Percentiles rank a stretch among this genome's conserved stretches.
Conservation (phyloP, 2,888 invertebrate species). For the Lepas anatifera region DNA sequence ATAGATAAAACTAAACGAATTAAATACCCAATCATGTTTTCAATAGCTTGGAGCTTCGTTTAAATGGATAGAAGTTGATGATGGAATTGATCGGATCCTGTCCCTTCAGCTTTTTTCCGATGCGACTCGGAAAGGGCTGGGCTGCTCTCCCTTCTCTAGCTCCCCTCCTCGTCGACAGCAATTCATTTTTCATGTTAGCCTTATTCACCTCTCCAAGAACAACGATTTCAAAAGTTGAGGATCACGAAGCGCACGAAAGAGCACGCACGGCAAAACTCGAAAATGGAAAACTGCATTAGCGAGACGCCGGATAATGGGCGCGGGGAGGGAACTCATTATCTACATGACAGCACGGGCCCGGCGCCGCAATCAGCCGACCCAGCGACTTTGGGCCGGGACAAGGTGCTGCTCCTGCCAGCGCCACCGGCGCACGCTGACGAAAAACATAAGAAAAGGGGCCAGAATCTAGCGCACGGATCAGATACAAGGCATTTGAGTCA, state of each 20-base stretch:
- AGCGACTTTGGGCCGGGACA: no score
- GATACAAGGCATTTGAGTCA: no score
- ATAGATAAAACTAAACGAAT: no score
- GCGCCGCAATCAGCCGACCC: no score
- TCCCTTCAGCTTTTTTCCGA: background rate
- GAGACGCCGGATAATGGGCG: background rate
- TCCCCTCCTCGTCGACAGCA: background rate
- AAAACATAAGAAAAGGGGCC: no score
- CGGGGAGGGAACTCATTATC: background rate
- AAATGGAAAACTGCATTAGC: constrained; percentile 11
- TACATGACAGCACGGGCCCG: background rate
- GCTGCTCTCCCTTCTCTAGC: background rate
- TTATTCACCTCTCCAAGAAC: constrained; percentile 9
- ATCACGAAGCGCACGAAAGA: background rate
- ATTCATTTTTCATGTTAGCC: constrained; percentile 9
- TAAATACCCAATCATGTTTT: no score
- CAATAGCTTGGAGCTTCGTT: no score
- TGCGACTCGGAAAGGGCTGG: background rate
- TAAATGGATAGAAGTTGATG: no score
- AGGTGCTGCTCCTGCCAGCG: no score
- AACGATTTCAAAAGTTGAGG: constrained; percentile 4
- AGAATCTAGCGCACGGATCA: no score
- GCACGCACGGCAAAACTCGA: background rate
- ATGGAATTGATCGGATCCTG: no score
- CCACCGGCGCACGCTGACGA: no score